These are phyloP conservation scores for Siphonodentalium dalli DNA, from an alignment of 2,888 invertebrate species.

Conservation along the genomic window DNA sequence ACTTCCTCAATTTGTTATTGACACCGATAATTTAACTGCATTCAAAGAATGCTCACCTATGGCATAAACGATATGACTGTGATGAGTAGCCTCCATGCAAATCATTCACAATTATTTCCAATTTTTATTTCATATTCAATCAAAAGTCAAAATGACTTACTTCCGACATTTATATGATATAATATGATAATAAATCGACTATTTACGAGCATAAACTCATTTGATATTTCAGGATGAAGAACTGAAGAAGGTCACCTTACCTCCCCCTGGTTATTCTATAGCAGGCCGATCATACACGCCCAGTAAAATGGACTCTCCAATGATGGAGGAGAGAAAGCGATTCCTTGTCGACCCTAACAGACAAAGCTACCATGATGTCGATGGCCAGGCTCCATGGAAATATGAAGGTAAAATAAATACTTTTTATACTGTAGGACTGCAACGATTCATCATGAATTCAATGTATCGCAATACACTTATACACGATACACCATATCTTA, in stretches of 20 bases:
- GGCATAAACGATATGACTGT: no score
- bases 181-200: no score
- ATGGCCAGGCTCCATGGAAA: conserved; percentile 44
- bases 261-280: conserved; percentile 44
- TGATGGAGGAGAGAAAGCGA: conserved; percentile 37
- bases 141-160: no score
- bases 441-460: neutral
- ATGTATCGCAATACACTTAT: neutral
- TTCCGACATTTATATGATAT: no score
- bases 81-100: no score
- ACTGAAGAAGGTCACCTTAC: conserved; percentile 45
- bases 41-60: no score
- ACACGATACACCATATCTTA: no score
- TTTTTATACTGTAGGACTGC: neutral
- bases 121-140: neutral
- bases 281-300: conserved; percentile 44
- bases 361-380: conserved; percentile 39
- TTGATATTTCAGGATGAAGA: conserved; percentile 42
- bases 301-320: conserved; percentile 48
- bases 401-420: conserved; percentile 43
- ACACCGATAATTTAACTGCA: no score
- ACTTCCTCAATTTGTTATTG: no score
- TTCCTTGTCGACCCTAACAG: conserved; percentile 34
- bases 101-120: neutral
- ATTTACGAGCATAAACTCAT: neutral